Percentiles rank a stretch among this genome's conserved stretches.
Conservation (phyloP, 2,888 invertebrate genomes). For the Nemotelus pantherinus region DNA sequence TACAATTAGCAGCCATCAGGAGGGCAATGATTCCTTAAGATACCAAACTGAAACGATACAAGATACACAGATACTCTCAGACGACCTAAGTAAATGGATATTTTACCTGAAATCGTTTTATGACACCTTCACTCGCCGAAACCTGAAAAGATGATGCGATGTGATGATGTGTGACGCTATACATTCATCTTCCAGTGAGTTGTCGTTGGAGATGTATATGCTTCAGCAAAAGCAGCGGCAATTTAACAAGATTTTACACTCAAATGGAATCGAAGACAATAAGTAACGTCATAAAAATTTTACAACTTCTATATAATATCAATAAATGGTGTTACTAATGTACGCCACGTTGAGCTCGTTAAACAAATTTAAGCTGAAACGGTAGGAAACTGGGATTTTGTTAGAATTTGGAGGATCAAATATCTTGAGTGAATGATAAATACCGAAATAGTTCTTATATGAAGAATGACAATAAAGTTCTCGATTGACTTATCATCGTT, state of each 20-base stretch:
- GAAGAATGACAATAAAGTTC: no score
- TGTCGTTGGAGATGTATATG: neutral
- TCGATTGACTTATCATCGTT: no score
- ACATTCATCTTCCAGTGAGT: neutral
- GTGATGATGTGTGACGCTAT: neutral
- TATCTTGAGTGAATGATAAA: no score
- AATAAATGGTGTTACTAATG: conserved; percentile 42
- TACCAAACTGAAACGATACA: no score
- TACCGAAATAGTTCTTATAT: no score
- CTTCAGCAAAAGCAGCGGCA: conserved; percentile 28
- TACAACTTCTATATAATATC: conserved; percentile 36
- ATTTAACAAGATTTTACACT: conserved; percentile 4
- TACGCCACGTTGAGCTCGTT: neutral
- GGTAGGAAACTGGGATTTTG: neutral
- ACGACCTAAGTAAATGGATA: neutral
- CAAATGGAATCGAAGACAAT: conserved; percentile 1
- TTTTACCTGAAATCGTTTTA: conserved; percentile 23
- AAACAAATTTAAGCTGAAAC: neutral
- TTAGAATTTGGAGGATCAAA: no score
- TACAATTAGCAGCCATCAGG: no score
- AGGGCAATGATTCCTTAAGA: no score
- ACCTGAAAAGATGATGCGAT: neutral
- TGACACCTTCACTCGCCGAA: neutral
- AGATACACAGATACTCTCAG: no score
- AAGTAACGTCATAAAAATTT: conserved; percentile 29